Base-by-base conservation (phyloP, 2,113 vertebrate genomes). In the Xiphophorus maculatus region DNA sequence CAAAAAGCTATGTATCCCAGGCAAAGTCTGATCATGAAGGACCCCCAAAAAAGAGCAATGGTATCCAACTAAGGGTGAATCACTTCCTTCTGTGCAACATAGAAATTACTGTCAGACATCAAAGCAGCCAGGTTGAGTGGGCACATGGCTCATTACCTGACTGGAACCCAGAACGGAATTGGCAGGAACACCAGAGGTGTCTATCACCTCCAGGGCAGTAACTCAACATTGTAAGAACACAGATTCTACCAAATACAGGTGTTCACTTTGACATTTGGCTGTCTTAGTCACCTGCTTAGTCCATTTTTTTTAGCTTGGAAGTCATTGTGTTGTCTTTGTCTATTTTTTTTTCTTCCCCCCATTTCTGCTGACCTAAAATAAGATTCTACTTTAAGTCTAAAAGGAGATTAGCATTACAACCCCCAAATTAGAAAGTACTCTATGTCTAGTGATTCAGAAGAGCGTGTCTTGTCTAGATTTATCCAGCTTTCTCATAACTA, bases 401-500 rank as follows among this genome's bases (percentile, higher is more conserved):
- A 79, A 51, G 12, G 27, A 68, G 40, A 67, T 58, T 74, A 72
- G 44, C 71, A 71, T 12, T 14, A 15, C 14, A 2, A 19, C 60
- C 69, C 33, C 27, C 4, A 62, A 74, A 74, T 81, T 69, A 71
- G 66, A 66, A 10, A 65, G 80, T 69, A 86, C 71, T 84, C 80
- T 70, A 12, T 58, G 42, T 32, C 64, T 29, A 15, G 72, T 37
- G 63, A 71, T 61, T 6, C 73, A 79, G 51, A 54, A 63, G 19
- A 17, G 29, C 71, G 30, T 81, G 63, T 48, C 71, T 54, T 73
- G 90, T 48, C 80, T 66, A 69, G 63, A 84, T 40, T 87, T 76
- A 84, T 87, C 77, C 68, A 61, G 14, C 28, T 75, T 71, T 68
- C 79, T 81, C 77, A 63, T 48, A 83, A 72, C 33, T 67, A 66